These are phyloP conservation scores for Akabosia matsudoensis DNA, from an alignment of 1,140 invertebrate species.

Conservation along the genomic window DNA sequence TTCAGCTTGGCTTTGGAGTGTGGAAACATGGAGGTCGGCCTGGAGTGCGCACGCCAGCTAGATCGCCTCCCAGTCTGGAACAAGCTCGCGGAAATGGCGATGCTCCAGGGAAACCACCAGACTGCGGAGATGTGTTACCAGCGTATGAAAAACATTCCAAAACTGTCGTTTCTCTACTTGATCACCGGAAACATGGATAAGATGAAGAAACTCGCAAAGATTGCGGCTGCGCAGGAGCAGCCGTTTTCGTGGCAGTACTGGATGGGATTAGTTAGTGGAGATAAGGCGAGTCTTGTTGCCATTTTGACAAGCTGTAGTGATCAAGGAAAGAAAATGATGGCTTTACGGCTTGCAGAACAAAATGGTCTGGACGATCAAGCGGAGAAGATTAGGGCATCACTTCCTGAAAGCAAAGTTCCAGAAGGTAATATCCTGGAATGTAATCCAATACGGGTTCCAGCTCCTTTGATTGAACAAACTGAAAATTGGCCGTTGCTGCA, in stretches of 20 bases:
- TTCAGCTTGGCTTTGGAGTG: slow-evolving; percentile 96
- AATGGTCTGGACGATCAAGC: too few species aligned
- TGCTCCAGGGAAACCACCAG: slow-evolving; percentile 89
- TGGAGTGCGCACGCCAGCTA: slow-evolving; percentile 88
- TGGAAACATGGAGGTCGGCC: slow-evolving; percentile 93
- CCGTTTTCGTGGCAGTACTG: slow-evolving; percentile 88
- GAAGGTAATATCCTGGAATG: slow-evolving; percentile 67
- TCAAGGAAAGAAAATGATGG: slow-evolving; percentile 65
- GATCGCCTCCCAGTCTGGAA: slow-evolving; percentile 96
- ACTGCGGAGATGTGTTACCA: slow-evolving; percentile 99
- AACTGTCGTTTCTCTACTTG: slow-evolving; percentile 94
- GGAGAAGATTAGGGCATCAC: too few species aligned
- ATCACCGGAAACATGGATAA: slow-evolving; percentile 99
- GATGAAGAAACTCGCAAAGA: slow-evolving; percentile 97
- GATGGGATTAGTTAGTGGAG: slow-evolving; percentile 85
- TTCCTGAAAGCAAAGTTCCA: too few species aligned
- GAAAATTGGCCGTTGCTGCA: slow-evolving; percentile 95
- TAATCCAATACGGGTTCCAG: slow-evolving; percentile 75
- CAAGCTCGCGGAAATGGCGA: slow-evolving; percentile 86
- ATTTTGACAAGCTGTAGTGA: slow-evolving; percentile 71
- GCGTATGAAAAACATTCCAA: slow-evolving; percentile 98
- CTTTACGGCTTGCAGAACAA: too few species aligned
- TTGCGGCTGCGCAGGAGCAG: slow-evolving; percentile 95
- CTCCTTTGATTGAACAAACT: slow-evolving; percentile 81
- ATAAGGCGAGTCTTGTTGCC: slow-evolving; percentile 83